phyloP scores from a whole-genome alignment of 2,113 vertebrate species.

The Microcebus griseorufus region DNA sequence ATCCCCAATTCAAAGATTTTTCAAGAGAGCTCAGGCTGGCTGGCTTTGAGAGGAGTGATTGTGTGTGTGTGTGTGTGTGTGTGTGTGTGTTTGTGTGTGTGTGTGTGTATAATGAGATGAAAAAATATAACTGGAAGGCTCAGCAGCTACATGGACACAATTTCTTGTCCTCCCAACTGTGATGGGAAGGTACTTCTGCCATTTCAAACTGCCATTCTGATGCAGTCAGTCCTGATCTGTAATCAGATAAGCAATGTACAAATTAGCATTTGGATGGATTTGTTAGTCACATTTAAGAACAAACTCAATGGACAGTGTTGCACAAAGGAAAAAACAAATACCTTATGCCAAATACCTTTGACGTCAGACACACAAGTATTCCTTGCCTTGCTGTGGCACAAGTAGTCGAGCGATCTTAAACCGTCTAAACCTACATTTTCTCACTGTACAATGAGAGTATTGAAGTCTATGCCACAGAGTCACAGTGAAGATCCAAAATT shows the following conservation, averaged over 20 bases:
- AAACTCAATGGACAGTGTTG: neutral
- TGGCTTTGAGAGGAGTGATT: neutral
- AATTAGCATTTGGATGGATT: neutral
- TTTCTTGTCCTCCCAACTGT: conserved; percentile 56
- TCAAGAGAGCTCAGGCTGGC: conserved; percentile 12
- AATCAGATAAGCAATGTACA: neutral
- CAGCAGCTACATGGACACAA: neutral
- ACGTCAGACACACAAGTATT: neutral
- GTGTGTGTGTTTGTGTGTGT: neutral
- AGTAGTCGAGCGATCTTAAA: neutral
- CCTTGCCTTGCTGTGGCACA: neutral
- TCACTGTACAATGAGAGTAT: conserved; percentile 9
- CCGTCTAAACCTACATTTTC: neutral
- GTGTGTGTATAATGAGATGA: conserved; percentile 21
- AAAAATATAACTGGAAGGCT: conserved; percentile 56
- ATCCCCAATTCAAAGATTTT: conserved; percentile 44
- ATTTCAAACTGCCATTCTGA: neutral
- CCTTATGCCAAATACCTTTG: neutral
- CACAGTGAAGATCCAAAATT: neutral
- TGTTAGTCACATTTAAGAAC: neutral
- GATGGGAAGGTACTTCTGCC: neutral
- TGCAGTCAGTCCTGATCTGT: neutral
- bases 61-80: too few relatives aligned
- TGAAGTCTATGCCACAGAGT: neutral
- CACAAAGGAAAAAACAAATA: neutral